Percentiles rank a stretch among this genome's conserved stretches.
Conservation (phyloP, 2,113 vertebrate genomes). For the Elgaria multicarinata region DNA sequence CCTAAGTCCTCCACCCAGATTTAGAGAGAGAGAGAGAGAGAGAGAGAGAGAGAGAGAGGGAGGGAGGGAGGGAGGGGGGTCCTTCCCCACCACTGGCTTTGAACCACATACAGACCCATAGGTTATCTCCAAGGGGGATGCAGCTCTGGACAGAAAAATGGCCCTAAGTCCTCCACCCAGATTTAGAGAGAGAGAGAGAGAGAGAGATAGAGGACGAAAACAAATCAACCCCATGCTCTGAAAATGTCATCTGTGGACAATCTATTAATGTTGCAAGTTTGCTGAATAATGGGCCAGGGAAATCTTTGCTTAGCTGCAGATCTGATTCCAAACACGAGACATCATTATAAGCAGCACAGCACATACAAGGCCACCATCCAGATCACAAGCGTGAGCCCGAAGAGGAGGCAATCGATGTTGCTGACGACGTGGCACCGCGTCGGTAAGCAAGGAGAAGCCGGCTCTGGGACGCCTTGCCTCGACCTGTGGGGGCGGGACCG, state of each 20-base stretch:
- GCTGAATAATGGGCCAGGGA: no score
- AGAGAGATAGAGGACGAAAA: not conserved
- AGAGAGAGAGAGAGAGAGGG: no score
- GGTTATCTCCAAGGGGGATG: not conserved
- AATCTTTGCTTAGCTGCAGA: no score
- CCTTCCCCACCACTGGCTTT: no score
- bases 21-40: no score
- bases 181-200: not conserved
- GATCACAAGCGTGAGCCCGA: not conserved
- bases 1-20: not conserved
- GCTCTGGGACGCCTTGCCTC: rapidly evolving
- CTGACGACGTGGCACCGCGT: not conserved
- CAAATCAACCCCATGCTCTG: no score
- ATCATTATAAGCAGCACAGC: not conserved
- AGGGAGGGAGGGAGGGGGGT: no score
- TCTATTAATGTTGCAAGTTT: not conserved
- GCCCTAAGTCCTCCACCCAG: not conserved
- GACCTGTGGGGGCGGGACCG: not conserved
- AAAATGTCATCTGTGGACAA: not conserved
- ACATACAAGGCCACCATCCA: not conserved
- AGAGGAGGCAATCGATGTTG: not conserved
- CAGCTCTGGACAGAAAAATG: not conserved
- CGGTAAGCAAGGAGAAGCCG: not conserved
- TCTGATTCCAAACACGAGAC: not conserved
- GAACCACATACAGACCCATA: no score